A percentile compares a stretch with the other conserved stretches of the same genome.
phyloP scores from a whole-genome alignment of 2,113 vertebrate genomes.

The Mirounga angustirostris region DNA sequence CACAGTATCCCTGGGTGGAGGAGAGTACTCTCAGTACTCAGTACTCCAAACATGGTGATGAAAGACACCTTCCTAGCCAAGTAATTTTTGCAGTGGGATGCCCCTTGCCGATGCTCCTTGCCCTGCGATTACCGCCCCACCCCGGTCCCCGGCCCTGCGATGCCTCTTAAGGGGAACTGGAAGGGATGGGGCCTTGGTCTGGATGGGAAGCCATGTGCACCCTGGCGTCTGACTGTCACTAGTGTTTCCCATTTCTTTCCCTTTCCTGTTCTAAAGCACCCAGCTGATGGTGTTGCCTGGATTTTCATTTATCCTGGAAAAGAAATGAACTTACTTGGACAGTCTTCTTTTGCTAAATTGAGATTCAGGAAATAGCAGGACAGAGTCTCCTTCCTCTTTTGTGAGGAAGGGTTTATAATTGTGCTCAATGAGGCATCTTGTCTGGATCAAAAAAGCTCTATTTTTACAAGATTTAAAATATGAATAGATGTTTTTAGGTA shows the following conservation, averaged over 20 bases:
- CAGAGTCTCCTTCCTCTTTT: neutral
- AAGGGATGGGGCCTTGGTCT: neutral
- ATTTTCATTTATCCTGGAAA: neutral
- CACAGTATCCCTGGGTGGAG: too few relatives aligned
- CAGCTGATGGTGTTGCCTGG: too few relatives aligned
- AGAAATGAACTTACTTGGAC: neutral
- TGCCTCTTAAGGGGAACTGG: too few relatives aligned
- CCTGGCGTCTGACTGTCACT: fast-evolving
- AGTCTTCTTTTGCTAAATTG: too few relatives aligned
- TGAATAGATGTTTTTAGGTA: neutral
- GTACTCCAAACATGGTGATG: neutral
- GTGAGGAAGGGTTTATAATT: neutral
- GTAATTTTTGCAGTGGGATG: neutral
- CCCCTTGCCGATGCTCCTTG: too few relatives aligned
- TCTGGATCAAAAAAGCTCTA: neutral
- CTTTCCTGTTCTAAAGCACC: neutral
- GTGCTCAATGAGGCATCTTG: neutral
- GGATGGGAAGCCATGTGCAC: fast-evolving
- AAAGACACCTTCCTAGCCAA: neutral
- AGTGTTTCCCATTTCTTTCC: neutral
- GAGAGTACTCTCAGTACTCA: neutral
- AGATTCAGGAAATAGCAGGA: neutral
- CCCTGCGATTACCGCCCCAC: too few relatives aligned
- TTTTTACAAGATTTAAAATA: neutral
- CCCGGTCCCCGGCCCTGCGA: neutral